Base-by-base conservation (phyloP, 2,888 invertebrate genomes). In the Emmelina monodactyla region DNA sequence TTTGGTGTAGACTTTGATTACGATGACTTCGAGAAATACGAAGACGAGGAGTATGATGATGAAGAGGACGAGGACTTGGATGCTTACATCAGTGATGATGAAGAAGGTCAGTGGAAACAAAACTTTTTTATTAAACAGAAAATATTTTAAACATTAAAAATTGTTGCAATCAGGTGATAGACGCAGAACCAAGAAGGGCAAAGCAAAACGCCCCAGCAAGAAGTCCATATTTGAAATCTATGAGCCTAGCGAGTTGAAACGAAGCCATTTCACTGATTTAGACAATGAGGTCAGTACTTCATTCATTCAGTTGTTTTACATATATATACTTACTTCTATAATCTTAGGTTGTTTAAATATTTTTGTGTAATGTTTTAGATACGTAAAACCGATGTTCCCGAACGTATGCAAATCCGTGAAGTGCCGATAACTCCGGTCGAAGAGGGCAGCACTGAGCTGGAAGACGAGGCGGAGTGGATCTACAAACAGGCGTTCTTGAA, bases 1-100 rank as follows among this genome's bases (percentile, higher is more conserved):
- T 99, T 99, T 62, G 99, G 98, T 16, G 96, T 97, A n/a, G 98
- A 98, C 64, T 97, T 98, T 70, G 97, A 94, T 58, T 94, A 91
- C 58, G 93, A 93, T 39, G 94, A 94, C 47, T 92, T 94, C 66
- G 88, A 88, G 35, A 92, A 92, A 55, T 92, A 91, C 55, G 92
- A 88, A 4, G 91, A 92, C 35, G 93, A 93, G 44, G 91, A 91
- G 41, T 91, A 93, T 51, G 89, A 89, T 35, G 91, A 91, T 33
- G 91, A 91, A 16, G 91, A 91, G 2, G 92, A 91, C 7, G 90
- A 91, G 36, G 79, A 78, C 32, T 82, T 89, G 30, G 90, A 90
- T 46, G 89, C 91, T 42, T 91, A 92, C 48, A 85, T 91, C 37
- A 90, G 91, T 40, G 89, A 91, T 43, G 89, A 88, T 13, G 87